Base-by-base conservation (phyloP, 2,113 vertebrate genomes). In the Ovibos moschatus region DNA sequence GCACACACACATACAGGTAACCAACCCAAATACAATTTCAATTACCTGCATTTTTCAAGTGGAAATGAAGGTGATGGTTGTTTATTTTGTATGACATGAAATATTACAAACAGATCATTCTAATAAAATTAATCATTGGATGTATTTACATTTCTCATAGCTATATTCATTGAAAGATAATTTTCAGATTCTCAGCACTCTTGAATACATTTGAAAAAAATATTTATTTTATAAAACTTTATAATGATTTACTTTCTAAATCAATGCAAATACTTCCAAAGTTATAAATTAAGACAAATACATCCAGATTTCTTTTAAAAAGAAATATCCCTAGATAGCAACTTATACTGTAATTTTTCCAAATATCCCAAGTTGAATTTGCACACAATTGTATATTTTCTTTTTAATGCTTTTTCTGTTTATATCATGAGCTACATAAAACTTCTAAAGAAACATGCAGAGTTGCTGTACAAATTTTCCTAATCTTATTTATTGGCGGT, bases 221-320 rank as follows among this genome's bases (percentile, higher is more conserved):
- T 51, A 64, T 4, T 83, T 55, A 36, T 13, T 55, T 83, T 55
- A 36, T 36, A 82, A n/a, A 82, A 53, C 50, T 82, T 51, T 2
- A 82, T 82, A 25, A 83, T 25, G 50, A 55, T 53, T 83, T 83
- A 78, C 2, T 36, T 60, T 45, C 89, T 87, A 79, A 89, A 88
- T 93, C n/a, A 96, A 82, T 12, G 79, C 14, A 88, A 98, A 93
- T 7, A 40, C 9, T 85, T 71, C 67, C 33, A 86, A 85, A 97
- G 40, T 93, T 85, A 96, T 71, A 95, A 96, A 50, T 87, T 87
- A 57, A 85, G 14, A 60, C 23, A 92, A 96, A 92, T 71, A 87
- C 2, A 94, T 9, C 14, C 40, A 88, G 12, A 55, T 91, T 55
- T 10, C 89, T 36, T 30, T 74, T n/a, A 47, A 90, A 78, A 84